Base-by-base conservation (phyloP, 2,113 vertebrate genomes). In the Rattus rattus region DNA sequence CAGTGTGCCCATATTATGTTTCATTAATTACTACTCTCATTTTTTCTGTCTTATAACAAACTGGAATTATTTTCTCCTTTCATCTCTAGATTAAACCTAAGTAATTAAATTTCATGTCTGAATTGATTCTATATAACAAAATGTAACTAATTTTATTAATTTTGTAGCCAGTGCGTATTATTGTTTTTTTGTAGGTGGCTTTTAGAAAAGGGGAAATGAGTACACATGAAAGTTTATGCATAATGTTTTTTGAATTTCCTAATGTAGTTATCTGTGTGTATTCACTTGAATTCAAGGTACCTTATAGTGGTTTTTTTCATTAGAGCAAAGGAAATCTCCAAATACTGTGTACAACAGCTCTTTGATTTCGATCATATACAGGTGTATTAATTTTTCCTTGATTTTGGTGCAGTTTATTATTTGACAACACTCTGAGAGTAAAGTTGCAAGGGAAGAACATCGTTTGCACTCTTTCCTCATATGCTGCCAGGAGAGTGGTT, bases 371-470 rank as follows among this genome's bases (percentile, higher is more conserved):
- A 72, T 65, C 24, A 43, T 59, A 11, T 56, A 43, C 20, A 6
- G 49, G 72, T 69, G 33, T 86, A 56, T 97, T 92, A 84, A 94
- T 80, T 47, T 72, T 63, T 43, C 24, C 33, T 67, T 92, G 7
- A 49, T 39, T 86, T 85, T 56, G 33, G 33, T 63, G 11, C 8
- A 63, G 39, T 87, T 87, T 19, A 63, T 61, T 26, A 59, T 11
- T 47, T 63, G 52, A 61, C 16, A 59, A 12, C 52, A 12, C 12
- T 65, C 52, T 65, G 26, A 63, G 65, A 76, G 67, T 33, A n/a
- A 80, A 3, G 2, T 17, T 70, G 52, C 47, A 63, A 26, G 89
- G 90, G 67, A 81, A 30, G 28, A 16, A 2, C 17, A 19, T 20
- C 7, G 61, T 88, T 49, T 47, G 52, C 52, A 54, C 52, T 54